These are phyloP conservation scores for Druon quercuslanigerum DNA, from an alignment of 1,140 invertebrate species.

Conservation along the genomic window DNA sequence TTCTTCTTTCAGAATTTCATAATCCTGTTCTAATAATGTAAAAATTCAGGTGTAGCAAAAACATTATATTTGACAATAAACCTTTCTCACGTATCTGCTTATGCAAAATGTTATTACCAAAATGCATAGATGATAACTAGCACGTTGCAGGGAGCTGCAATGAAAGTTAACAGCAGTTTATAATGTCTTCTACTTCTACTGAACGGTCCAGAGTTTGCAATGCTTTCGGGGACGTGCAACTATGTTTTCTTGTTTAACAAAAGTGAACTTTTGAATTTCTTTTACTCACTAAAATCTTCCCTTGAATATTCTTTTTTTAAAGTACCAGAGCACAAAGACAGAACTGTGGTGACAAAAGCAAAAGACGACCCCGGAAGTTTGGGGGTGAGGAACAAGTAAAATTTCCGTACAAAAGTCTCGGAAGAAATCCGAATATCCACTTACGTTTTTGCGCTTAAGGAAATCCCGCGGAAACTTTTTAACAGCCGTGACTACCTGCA, in stretches of 20 bases:
- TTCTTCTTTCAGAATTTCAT: no score
- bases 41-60: no score
- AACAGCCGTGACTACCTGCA: conserved; percentile 26
- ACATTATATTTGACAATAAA: no score
- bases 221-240: conserved; percentile 1
- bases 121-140: conserved; percentile 21
- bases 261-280: conserved; percentile 12
- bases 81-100: neutral
- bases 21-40: no score
- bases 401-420: conserved; percentile 22
- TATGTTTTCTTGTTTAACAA: conserved; percentile 10
- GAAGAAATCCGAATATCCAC: conserved; percentile 1
- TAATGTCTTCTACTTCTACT: conserved; percentile 5
- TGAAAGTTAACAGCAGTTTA: conserved; percentile 29
- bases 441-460: conserved; percentile 31
- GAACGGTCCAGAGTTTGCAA: neutral
- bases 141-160: conserved; percentile 18
- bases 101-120: conserved; percentile 2
- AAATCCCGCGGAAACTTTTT: conserved; percentile 21
- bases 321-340: neutral
- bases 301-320: neutral
- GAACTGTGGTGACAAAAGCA: neutral
- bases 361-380: conserved; percentile 8
- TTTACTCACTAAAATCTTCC: neutral
- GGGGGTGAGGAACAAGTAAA: neutral